Base-by-base conservation (phyloP, 2,113 vertebrate genomes). In the Nyctibius bracteatus region DNA sequence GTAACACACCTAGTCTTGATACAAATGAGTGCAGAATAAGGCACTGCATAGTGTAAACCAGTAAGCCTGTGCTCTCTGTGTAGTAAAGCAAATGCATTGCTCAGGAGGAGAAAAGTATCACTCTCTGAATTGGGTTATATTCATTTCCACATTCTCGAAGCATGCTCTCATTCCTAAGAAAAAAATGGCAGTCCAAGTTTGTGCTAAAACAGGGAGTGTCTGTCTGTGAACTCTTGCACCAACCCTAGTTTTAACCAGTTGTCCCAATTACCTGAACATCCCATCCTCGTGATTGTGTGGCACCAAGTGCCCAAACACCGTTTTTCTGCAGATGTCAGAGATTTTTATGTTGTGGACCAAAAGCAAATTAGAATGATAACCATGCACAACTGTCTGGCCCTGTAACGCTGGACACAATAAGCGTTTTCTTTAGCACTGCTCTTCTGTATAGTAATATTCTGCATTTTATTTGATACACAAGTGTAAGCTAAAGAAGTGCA, bases 161-260 rank as follows among this genome's bases (percentile, higher is more conserved):
- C 27, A 84, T 93, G 88, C 28, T 81, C 88, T 93, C 75, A 93
- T 88, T 92, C 47, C 79, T 51, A 94, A 78, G 67, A 58, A 94
- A 94, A 87, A 90, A 93, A 41, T 14, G 43, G 39, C 75, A 94
- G 67, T 66, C 46, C 59, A 78, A 67, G 47, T 78, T 28, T 78
- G 44, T 80, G 19, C 81, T 93, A 86, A 93, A 87, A 44, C 66
- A 80, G 58, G 78, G 89, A 81, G 55, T 81, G 62, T 58, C 78
- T 94, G 47, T 46, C 80, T 95, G 27, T 72, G 78, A 82, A 85
- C 31, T 73, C 77, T 59, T 0, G 0, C 63, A 90, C 4, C 43
- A 39, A 51, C 31, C 9, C 22, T 51, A 12, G 37, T 78, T 96
- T 90, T 77, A 93, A 71, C 30, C 70, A 80, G 41, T 39, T 54